Evolutionary conservation across 2,888 invertebrate genomes (phyloP), one percentile per base, ranked within the genome.

Genomic region (Xestia c-nigrum): DNA sequence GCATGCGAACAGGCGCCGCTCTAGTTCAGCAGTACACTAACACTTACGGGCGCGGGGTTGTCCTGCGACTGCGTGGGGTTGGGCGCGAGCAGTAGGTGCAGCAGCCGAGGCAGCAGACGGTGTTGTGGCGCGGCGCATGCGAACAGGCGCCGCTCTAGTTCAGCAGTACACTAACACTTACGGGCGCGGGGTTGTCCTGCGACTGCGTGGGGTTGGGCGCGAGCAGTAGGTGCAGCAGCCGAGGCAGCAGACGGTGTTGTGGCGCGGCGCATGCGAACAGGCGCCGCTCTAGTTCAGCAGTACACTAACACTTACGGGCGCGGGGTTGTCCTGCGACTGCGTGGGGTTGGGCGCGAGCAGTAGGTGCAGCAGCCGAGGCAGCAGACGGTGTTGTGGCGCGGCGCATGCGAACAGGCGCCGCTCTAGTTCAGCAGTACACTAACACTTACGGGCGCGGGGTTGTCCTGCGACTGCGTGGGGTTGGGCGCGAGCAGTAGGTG

Each of bases 361-460:
- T 89, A 96, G 93, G 77, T 95, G 95, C 91, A 96, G 52, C 52
- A 52, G 52, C 40, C 96, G 93, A 87, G 96, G 96, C 92, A 96
- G 92, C 90, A 96, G 92, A 87, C 95, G 95, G 91, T 52, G 52
- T 21, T 52, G 52, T 52, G 52, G 52, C 52, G 52, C 52, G 52
- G 52, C 52, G 52, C 91, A 89, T 68, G 94, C 94, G 93, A 95
- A 95, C 43, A 43, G 43, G 43, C 43, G 43, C 66, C 46, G 66
- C 31, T 40, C 63, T 40, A 63, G 63, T n/a, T 63, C 63, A 14
- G 63, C 63, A 63, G 40, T 52, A 52, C 67, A 67, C 47, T 38
- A 38, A 31, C 63, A 52, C 74, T 63, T 70, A 88, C 85, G 61
- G 86, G 84, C 63, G 73, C 78, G 46, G 73, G 66, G 63, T 71